Evolutionary conservation across 1,140 invertebrate genomes (phyloP), one percentile per base, ranked within the genome.

Genomic region (Ptiloglossa arizonensis): DNA sequence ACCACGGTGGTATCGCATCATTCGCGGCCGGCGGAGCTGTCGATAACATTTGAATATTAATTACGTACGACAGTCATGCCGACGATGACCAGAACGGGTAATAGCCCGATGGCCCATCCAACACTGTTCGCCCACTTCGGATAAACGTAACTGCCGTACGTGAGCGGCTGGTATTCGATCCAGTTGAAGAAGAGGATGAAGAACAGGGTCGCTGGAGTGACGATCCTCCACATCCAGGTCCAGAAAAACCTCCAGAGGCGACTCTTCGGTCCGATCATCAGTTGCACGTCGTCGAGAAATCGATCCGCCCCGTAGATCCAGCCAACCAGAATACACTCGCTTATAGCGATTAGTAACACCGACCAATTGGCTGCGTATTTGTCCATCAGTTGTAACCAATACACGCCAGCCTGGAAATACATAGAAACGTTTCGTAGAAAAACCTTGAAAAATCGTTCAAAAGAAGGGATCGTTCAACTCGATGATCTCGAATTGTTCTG

Each of bases 331-430:
- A 97, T 94, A 69, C 96, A 95, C 90, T 97, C 96, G 41, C 94
- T 93, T 57, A 97, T 96, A 11, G 96, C 97, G 80, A 97, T 97
- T 15, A 97, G 92, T 54, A 97, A 91, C 1, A 97, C 97, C 22
- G 96, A 97, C 95, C 96, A 97, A 87, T 97, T 97, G 22, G 96
- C 97, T 1, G 96, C 96, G 87, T 97, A 97, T 81, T 96, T 96
- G 86, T 97, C 96, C 95, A 97, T 96, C 72, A 97, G 86, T 87
- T 97, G 96, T 15, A 97, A 92, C 94, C 96, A 96, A 89, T 96
- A 97, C 95, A 97, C 96, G 5, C 96, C 96, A 86, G 96, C 95
- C 95, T 96, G 79, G 54, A 92, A 90, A 6, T n/a, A 22, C 4
- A 29, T n/a, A 1, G 8, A 32, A 27, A 27, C 44, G 38, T 4